Evolutionary conservation across 2,797 vertebrate genomes (phyloP), one percentile per base, ranked within the genome.

Genomic region (Geotrypetes seraphini): DNA sequence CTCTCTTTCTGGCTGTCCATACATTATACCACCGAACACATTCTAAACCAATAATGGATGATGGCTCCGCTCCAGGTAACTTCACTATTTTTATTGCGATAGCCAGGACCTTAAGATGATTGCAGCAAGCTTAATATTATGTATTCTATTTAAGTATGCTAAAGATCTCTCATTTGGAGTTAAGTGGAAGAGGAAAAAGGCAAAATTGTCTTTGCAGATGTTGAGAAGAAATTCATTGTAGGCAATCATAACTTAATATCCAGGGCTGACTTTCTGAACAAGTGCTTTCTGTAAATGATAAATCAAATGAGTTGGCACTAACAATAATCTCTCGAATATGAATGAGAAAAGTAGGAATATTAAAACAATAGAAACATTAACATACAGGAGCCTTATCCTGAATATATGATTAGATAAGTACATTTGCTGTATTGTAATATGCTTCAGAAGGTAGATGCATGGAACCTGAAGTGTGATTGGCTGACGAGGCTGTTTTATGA

Each of bases 271-370:
- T 77, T 83, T 74, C 53, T 36, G 63, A 73, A 73, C 52, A 75
- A 79, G 39, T 46, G 72, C 75, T 83, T 85, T 74, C 64, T 60
- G 66, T 70, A 76, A 82, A 76, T 73, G 75, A 84, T 85, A 78
- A 83, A 83, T 83, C 71, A 72, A 70, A 70, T 58, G 69, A 80
- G 69, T 69, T 75, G 64, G 65, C 63, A 63, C 63, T 63, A 72
- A 72, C 73, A 84, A 70, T 78, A 78, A 81, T 76, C 66, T 60
- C 54, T 63, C 57, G 73, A 81, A 83, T 81, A 76, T 75, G 71
- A 85, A 85, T 75, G 73, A 81, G 71, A 61, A 75, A 73, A 72
- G 63, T 66, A 72, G 67, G 69, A 71, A 66, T 73, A 71, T 71
- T 79, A 79, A 81, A 76, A 78, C 68, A 78, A 75, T 51, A 57